Conservation (phyloP, 35 echinoderm and acorn worm species). For the Heliocidaris erythrogramma region DNA sequence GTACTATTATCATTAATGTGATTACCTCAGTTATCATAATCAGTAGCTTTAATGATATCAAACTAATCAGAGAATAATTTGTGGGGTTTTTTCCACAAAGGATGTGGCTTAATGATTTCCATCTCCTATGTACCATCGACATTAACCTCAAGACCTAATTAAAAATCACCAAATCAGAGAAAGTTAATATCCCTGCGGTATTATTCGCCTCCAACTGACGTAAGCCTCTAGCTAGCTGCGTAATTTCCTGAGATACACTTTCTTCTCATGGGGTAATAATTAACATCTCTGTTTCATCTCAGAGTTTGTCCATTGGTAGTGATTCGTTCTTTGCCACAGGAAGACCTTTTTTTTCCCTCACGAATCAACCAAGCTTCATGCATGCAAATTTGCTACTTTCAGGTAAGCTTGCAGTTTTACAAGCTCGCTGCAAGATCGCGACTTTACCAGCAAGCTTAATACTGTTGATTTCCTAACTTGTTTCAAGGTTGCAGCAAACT, state of each 20-base stretch:
- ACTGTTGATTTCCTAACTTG: too few species aligned
- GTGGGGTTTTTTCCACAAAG: not conserved
- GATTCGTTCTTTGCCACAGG: not conserved
- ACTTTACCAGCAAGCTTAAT: too few species aligned
- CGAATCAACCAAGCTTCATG: too few species aligned
- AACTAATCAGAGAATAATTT: not conserved
- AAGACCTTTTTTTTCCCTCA: too few species aligned
- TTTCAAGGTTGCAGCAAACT: too few species aligned
- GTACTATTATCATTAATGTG: not conserved
- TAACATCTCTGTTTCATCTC: not conserved
- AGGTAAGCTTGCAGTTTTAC: too few species aligned
- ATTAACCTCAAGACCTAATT: too few species aligned
- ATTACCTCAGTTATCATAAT: not conserved
- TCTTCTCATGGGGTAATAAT: not conserved
- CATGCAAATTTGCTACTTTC: too few species aligned
- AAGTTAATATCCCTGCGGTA: not conserved
- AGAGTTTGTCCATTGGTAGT: not conserved
- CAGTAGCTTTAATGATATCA: not conserved
- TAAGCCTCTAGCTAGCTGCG: not conserved
- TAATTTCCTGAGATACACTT: not conserved
- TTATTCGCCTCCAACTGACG: too few species aligned
- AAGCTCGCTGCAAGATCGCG: too few species aligned
- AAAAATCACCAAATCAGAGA: not conserved
- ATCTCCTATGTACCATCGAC: too few species aligned
- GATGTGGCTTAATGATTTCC: not conserved